Conservation (phyloP, 2,113 vertebrate species). For the Seriola dumerili region DNA sequence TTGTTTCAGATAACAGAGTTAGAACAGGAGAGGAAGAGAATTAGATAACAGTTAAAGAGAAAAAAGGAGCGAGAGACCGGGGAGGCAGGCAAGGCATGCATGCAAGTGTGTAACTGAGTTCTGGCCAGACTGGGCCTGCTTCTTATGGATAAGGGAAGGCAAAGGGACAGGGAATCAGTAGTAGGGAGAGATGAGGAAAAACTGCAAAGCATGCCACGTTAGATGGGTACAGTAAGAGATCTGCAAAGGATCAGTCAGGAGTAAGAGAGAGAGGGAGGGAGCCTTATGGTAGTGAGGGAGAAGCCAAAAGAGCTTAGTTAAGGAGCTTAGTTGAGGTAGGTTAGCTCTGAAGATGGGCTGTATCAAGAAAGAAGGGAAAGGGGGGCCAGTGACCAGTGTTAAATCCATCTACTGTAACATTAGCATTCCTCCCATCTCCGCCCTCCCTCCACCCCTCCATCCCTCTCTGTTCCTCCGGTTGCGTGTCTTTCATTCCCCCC, state of each 20-base stretch:
- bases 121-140: constrained; percentile 61
- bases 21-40: constrained; percentile 57
- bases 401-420: constrained; percentile 66
- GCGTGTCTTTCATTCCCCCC: constrained; percentile 74
- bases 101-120: constrained; percentile 65
- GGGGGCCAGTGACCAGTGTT: constrained; percentile 56
- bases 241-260: constrained; percentile 70
- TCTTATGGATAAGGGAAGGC: constrained; percentile 64
- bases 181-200: constrained; percentile 61
- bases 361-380: constrained; percentile 52
- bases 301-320: constrained; percentile 68
- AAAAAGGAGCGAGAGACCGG: constrained; percentile 45
- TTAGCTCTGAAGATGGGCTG: constrained; percentile 68
- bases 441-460: constrained; percentile 42
- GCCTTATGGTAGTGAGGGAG: constrained; percentile 51
- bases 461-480: constrained; percentile 56
- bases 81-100: constrained; percentile 73
- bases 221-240: constrained; percentile 71
- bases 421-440: constrained; percentile 53
- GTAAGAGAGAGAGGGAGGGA: constrained; percentile 58
- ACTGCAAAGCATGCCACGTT: constrained; percentile 75
- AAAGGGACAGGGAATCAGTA: constrained; percentile 52
- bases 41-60: constrained; percentile 62
- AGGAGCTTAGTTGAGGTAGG: constrained; percentile 75
- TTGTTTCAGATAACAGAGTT: constrained; percentile 68